Conservation (phyloP, 2,113 vertebrate species). For the Lota lota region DNA sequence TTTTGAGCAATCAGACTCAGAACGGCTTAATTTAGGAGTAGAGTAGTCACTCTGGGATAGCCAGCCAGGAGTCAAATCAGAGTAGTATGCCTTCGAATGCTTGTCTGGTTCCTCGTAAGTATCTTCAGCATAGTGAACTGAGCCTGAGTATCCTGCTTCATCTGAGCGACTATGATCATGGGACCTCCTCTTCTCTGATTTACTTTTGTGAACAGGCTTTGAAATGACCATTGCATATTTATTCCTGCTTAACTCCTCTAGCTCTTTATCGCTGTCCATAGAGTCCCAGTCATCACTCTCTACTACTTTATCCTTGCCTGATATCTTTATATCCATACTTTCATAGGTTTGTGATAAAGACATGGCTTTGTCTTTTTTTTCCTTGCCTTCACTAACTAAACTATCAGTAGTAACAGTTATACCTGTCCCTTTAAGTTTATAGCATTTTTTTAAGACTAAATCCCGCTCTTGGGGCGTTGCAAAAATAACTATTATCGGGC, state of each 20-base stretch:
- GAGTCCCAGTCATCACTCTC: slow-evolving; percentile 88
- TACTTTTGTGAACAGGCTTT: slow-evolving; percentile 80
- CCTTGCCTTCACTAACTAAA: slow-evolving; percentile 84
- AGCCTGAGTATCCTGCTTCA: slow-evolving; percentile 70
- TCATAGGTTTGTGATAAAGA: slow-evolving; percentile 95
- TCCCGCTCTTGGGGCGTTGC: slow-evolving; percentile 90
- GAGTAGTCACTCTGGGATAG: slow-evolving; percentile 93
- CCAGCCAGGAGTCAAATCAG: slow-evolving; percentile 85
- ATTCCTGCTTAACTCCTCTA: slow-evolving; percentile 87
- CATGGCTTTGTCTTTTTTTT: slow-evolving; percentile 85
- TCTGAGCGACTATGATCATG: slow-evolving; percentile 75
- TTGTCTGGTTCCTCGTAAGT: slow-evolving; percentile 78
- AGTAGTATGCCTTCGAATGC: slow-evolving; percentile 78
- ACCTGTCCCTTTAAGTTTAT: slow-evolving; percentile 96
- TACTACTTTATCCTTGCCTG: slow-evolving; percentile 77
- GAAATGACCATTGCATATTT: slow-evolving; percentile 85
- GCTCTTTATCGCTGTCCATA: slow-evolving; percentile 88
- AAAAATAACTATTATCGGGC: slow-evolving; percentile 95
- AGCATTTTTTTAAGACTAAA: slow-evolving; percentile 94
- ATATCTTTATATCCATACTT: slow-evolving; percentile 93
- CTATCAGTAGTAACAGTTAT: slow-evolving; percentile 93
- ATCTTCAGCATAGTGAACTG: slow-evolving; percentile 75
- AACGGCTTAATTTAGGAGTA: slow-evolving; percentile 90
- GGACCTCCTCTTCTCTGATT: slow-evolving; percentile 76
- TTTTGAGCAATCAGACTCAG: slow-evolving; percentile 97